Evolutionary conservation across 2,888 invertebrate genomes (phyloP).

Genomic region (Acleris emargana): DNA sequence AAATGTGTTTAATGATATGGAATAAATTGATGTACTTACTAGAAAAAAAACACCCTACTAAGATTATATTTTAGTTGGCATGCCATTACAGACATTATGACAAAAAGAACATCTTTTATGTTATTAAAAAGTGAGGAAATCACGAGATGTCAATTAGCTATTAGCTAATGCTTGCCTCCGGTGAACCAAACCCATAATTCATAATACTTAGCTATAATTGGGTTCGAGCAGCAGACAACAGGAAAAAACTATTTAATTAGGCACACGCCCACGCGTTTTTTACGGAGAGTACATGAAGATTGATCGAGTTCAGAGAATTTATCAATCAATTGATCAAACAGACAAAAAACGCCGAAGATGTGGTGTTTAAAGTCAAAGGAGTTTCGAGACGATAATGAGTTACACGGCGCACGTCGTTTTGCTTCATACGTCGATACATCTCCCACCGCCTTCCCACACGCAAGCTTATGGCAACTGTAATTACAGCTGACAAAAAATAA

Average conservation of each 20-base stretch:
- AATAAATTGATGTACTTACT: background rate
- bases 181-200: conserved; percentile 4
- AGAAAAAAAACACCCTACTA: too few species aligned
- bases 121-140: background rate
- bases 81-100: too few species aligned
- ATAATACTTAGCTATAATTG: background rate
- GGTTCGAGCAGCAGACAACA: conserved; percentile 14
- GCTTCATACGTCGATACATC: background rate
- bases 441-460: conserved; percentile 1
- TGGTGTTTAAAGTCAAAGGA: too few species aligned
- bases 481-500: conserved; percentile 13
- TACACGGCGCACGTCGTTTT: too few species aligned
- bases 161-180: conserved; percentile 4
- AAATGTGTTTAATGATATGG: background rate
- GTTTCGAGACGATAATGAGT: too few species aligned
- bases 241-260: conserved; percentile 14
- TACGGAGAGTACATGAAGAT: conserved; percentile 3
- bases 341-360: too few species aligned
- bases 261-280: conserved; percentile 4
- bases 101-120: too few species aligned
- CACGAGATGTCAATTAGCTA: conserved; percentile 5
- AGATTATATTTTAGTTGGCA: too few species aligned
- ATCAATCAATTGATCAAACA: background rate
- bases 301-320: conserved; percentile 4
- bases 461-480: background rate